These are phyloP conservation scores for Dromococcyx pavoninus DNA, from an alignment of 2,797 vertebrate species.

Conservation along the genomic window DNA sequence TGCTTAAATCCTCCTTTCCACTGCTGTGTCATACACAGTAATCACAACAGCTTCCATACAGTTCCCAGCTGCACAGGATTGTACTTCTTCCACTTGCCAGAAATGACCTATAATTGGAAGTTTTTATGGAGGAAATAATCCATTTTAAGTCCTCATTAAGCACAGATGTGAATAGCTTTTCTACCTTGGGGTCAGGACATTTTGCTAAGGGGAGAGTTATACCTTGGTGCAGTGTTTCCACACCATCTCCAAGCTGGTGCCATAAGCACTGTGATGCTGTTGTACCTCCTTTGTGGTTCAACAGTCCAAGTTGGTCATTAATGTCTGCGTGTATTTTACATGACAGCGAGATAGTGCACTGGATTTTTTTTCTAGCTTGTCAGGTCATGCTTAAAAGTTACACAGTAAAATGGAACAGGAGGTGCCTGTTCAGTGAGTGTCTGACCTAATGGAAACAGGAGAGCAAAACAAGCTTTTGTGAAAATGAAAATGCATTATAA, in stretches of 20 bases:
- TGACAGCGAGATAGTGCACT: not conserved
- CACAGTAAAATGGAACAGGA: not conserved
- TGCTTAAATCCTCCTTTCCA: not conserved
- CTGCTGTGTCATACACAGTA: not conserved
- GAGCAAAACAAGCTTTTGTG: not conserved
- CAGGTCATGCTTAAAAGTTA: not conserved
- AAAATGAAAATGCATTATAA: constrained; percentile 3
- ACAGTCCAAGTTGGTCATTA: not conserved
- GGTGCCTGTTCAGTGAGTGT: not conserved
- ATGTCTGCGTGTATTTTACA: not conserved
- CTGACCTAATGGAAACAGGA: not conserved
- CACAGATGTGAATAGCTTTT: not conserved
- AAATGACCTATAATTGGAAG: not conserved
- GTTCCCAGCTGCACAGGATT: not conserved
- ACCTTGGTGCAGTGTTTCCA: not conserved
- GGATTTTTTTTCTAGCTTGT: not conserved
- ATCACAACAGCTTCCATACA: not conserved
- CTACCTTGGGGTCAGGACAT: not conserved
- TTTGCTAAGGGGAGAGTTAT: not conserved
- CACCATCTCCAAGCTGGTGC: not conserved
- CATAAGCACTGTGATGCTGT: not conserved
- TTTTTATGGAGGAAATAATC: not conserved
- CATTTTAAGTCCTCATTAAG: not conserved
- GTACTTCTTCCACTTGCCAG: not conserved
- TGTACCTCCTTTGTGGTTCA: not conserved